These are phyloP conservation scores for Cryptus armator DNA, from an alignment of 2,888 invertebrate species.

Conservation along the genomic window DNA sequence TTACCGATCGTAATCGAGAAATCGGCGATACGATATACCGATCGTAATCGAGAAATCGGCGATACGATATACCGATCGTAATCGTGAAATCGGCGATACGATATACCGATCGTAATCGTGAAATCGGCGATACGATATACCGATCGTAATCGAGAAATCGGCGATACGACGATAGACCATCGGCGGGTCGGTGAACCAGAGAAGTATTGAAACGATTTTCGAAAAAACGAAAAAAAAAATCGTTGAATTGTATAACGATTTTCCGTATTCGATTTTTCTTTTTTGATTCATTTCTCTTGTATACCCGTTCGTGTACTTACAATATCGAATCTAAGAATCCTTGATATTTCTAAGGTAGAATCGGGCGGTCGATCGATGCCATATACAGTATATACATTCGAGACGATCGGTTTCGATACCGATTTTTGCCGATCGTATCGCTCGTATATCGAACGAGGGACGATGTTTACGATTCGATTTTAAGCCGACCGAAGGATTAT, in stretches of 20 bases:
- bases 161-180: neutral
- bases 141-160: neutral
- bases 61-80: too few species aligned
- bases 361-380: neutral
- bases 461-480: conserved; percentile 10
- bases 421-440: neutral
- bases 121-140: too few species aligned
- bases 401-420: neutral
- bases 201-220: conserved; percentile 11
- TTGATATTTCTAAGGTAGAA: conserved; percentile 46
- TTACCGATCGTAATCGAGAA: too few species aligned
- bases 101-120: too few species aligned
- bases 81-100: neutral
- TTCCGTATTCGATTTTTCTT: conserved; percentile 21
- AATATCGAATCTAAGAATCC: conserved; percentile 29
- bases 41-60: too few species aligned
- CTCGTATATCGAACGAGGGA: conserved; percentile 1
- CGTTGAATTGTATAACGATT: conserved; percentile 10
- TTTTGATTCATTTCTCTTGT: conserved; percentile 5
- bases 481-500: conserved; percentile 56
- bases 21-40: too few species aligned
- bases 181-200: neutral
- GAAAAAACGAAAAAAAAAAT: neutral
- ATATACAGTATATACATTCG: neutral
- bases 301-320: conserved; percentile 44